Evolutionary conservation across 2,888 invertebrate genomes (phyloP).

Genomic region (Clostera curtula): DNA sequence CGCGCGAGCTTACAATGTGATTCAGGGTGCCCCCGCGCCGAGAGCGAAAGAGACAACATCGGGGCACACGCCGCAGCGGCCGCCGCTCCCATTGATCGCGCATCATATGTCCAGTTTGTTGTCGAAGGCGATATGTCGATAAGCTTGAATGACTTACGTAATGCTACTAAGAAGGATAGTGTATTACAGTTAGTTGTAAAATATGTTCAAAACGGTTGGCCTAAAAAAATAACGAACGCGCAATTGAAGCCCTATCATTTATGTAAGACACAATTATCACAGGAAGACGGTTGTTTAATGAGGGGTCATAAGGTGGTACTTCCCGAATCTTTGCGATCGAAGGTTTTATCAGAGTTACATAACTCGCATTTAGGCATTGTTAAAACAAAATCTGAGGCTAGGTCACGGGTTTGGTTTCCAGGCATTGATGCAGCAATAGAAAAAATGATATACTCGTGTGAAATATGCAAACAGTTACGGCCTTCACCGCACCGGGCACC

Average conservation of each 20-base stretch:
- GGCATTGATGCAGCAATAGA: slow-evolving; percentile 1
- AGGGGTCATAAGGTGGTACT: slow-evolving; percentile 4
- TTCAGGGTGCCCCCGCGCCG: fast-evolving
- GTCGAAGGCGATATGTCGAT: slow-evolving; percentile 2
- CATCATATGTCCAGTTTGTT: slow-evolving; percentile 3
- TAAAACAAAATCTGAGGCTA: background rate
- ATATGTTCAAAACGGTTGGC: slow-evolving; percentile 2
- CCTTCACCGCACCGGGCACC: background rate
- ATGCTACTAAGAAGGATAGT: background rate
- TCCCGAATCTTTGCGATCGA: background rate
- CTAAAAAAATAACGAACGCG: background rate
- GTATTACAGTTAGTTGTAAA: background rate
- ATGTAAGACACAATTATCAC: slow-evolving; percentile 2
- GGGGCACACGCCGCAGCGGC: background rate
- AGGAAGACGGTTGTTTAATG: slow-evolving; percentile 1
- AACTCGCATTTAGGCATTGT: slow-evolving; percentile 2
- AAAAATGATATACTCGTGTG: background rate
- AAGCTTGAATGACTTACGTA: background rate
- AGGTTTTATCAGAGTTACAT: slow-evolving; percentile 1
- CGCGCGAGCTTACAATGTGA: background rate
- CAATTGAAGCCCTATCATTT: slow-evolving; percentile 2
- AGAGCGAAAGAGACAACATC: no score
- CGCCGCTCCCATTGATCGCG: background rate
- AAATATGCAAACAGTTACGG: background rate
- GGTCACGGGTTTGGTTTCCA: slow-evolving; percentile 1